Conservation (phyloP, 2,888 invertebrate species). For the Leucophenga maculata region DNA sequence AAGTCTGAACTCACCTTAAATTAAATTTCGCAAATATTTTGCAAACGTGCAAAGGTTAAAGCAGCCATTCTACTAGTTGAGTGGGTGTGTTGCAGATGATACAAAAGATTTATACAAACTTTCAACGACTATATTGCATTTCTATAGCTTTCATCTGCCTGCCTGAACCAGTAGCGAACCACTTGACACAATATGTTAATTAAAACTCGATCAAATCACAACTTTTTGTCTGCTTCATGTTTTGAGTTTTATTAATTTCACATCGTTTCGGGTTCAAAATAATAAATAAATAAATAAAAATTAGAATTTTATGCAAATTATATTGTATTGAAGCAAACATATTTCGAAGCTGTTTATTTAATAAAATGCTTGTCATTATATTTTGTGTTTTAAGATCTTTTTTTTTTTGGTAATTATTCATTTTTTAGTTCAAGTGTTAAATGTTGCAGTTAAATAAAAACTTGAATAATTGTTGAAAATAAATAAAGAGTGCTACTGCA, state of each 20-base stretch:
- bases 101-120: no score
- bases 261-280: background rate
- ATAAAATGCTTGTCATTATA: conserved; percentile 9
- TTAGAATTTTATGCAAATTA: conserved; percentile 5
- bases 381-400: background rate
- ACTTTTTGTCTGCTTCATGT: background rate
- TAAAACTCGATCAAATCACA: background rate
- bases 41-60: background rate
- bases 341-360: background rate
- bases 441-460: no score
- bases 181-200: conserved; percentile 12
- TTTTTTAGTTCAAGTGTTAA: no score
- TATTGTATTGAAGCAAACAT: background rate
- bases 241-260: background rate
- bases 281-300: conserved; percentile 2
- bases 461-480: no score
- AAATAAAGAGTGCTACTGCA: no score
- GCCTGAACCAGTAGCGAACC: background rate
- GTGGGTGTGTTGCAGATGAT: background rate
- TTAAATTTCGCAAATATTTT: conserved; percentile 4
- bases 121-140: background rate
- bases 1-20: background rate
- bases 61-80: background rate
- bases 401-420: conserved; percentile 1
- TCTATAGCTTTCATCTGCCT: background rate